A percentile compares a stretch with the other conserved stretches of the same genome.
Conservation (phyloP, 2,797 vertebrate species). For the Cygnus olor region DNA sequence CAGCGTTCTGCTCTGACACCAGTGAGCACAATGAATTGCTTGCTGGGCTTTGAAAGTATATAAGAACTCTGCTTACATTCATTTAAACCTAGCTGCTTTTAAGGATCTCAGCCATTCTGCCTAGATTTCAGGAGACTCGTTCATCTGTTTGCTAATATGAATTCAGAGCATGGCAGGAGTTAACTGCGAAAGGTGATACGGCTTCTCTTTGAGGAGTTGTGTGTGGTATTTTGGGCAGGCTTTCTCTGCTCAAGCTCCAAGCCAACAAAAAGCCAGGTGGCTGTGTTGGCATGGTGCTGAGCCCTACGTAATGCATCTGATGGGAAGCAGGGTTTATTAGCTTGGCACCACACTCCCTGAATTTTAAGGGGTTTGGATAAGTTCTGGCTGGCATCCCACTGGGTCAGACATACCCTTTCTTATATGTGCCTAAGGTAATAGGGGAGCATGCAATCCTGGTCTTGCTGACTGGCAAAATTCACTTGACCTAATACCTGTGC, state of each 20-base stretch:
- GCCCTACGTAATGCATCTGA: background rate
- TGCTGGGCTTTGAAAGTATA: background rate
- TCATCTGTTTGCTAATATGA: background rate
- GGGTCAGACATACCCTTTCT: background rate
- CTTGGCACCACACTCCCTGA: background rate
- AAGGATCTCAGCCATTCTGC: background rate
- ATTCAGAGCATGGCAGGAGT: background rate
- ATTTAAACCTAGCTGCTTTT: background rate
- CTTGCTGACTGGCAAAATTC: background rate
- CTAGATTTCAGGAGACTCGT: background rate
- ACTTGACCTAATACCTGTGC: background rate
- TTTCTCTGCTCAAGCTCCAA: background rate
- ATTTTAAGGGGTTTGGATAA: background rate
- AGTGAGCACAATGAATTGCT: background rate
- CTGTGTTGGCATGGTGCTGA: background rate
- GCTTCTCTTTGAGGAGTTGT: background rate
- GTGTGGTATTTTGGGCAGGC: background rate
- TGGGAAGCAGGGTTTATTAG: background rate
- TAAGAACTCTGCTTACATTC: background rate
- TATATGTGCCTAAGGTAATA: background rate
- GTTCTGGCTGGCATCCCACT: slow-evolving; percentile 37
- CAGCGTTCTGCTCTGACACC: background rate
- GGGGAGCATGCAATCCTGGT: background rate
- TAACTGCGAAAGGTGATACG: background rate
- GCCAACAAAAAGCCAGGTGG: slow-evolving; percentile 36